phyloP scores from a whole-genome alignment of 2,797 vertebrate genomes.

The Dallia pectoralis region DNA sequence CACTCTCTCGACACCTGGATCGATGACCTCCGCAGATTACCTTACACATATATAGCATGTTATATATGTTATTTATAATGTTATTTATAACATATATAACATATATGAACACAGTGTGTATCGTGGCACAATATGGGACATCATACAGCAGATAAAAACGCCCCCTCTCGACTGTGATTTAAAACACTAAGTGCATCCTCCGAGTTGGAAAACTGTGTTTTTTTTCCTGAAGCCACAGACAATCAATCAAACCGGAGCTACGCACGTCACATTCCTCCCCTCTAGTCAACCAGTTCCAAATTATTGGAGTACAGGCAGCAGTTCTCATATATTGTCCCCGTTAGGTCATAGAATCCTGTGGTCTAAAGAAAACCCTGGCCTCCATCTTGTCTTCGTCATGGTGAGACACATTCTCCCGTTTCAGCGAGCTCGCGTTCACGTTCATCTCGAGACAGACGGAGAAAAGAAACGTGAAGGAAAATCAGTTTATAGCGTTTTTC shows the following conservation, averaged over 20 bases:
- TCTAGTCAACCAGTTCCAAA: constrained; percentile 41
- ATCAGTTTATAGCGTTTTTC: constrained; percentile 24
- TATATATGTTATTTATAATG: too few relatives aligned
- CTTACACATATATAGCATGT: not conserved
- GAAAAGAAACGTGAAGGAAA: constrained; percentile 54
- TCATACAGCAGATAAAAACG: not conserved
- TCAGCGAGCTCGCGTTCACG: constrained; percentile 63
- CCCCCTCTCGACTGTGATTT: constrained; percentile 10
- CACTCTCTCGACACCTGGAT: constrained; percentile 56
- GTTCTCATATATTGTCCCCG: constrained; percentile 33
- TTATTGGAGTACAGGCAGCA: constrained; percentile 17
- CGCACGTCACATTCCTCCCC: constrained; percentile 41
- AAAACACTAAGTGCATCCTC: constrained; percentile 24
- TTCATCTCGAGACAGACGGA: constrained; percentile 66
- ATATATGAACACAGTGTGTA: constrained; percentile 3
- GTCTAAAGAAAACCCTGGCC: constrained; percentile 61
- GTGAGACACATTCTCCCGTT: constrained; percentile 61
- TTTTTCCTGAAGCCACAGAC: constrained; percentile 24
- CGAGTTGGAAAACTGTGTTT: constrained; percentile 39
- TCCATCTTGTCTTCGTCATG: constrained; percentile 58
- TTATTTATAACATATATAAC: constrained; percentile 23
- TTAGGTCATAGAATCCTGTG: constrained; percentile 56
- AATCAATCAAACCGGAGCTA: constrained; percentile 33
- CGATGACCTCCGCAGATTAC: constrained; percentile 34
- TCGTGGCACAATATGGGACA: constrained; percentile 1